Conservation (phyloP, 2,797 vertebrate species). For the Bradypodion pumilum region DNA sequence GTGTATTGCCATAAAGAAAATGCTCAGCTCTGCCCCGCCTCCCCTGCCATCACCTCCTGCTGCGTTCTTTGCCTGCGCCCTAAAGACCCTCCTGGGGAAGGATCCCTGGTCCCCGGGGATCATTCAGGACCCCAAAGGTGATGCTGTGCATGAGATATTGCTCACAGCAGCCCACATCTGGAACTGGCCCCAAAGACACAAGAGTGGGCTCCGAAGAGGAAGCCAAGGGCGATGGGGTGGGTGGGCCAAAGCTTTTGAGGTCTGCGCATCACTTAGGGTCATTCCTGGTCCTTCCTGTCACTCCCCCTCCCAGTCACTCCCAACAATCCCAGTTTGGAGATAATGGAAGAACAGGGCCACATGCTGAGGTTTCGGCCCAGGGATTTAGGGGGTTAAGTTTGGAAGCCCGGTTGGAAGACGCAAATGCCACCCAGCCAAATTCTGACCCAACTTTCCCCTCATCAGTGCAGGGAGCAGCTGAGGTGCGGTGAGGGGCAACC, state of each 20-base stretch:
- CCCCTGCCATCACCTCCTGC: too few species aligned
- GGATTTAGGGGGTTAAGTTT: too few species aligned
- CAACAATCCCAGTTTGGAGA: neutral
- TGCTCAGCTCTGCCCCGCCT: accelerated
- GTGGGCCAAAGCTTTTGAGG: neutral
- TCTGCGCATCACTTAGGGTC: too few species aligned
- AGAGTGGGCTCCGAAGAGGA: slow-evolving; percentile 1
- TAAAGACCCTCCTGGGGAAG: neutral
- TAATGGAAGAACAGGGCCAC: accelerated
- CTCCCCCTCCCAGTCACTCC: neutral
- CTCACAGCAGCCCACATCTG: slow-evolving; percentile 69
- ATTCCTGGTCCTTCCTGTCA: neutral
- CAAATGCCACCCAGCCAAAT: neutral
- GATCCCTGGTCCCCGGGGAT: accelerated
- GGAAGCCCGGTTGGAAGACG: neutral
- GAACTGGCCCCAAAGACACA: slow-evolving; percentile 34
- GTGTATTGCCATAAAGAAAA: neutral
- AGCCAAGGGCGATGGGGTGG: slow-evolving; percentile 3
- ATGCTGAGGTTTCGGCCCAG: neutral
- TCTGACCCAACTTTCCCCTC: too few species aligned
- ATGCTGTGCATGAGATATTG: neutral
- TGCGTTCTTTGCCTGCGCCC: too few species aligned
- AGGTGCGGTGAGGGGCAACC: too few species aligned
- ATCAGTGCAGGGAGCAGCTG: too few species aligned
- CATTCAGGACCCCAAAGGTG: neutral